Evolutionary conservation across 2,888 invertebrate species (phyloP).

Genomic region (Phalera bucephala): DNA sequence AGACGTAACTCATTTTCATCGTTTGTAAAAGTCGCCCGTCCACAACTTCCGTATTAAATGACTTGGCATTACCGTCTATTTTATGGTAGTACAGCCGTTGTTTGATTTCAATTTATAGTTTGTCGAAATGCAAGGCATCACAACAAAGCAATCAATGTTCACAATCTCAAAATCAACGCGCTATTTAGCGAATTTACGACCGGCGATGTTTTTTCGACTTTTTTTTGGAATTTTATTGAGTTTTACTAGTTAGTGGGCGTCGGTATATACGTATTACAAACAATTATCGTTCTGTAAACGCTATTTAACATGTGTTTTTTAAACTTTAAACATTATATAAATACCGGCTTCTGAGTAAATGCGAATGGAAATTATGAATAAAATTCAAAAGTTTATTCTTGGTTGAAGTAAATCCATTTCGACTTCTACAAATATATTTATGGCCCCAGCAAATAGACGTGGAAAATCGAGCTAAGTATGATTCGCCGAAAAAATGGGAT

Average conservation of each 20-base stretch:
- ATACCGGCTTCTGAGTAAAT: background rate
- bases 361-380: too few relatives aligned
- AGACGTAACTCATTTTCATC: too few relatives aligned
- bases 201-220: background rate
- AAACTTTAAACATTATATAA: too few relatives aligned
- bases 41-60: constrained; percentile 18
- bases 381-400: too few relatives aligned
- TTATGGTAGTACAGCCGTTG: constrained; percentile 22
- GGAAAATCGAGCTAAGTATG: too few relatives aligned
- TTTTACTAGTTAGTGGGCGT: background rate
- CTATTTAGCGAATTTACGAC: background rate
- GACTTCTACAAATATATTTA: too few relatives aligned
- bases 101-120: constrained; percentile 28
- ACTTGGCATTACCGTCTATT: constrained; percentile 17
- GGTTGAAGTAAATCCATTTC: too few relatives aligned
- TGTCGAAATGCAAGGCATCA: background rate
- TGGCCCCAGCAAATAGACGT: too few relatives aligned
- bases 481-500: too few relatives aligned
- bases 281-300: background rate
- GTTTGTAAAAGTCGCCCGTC: constrained; percentile 17
- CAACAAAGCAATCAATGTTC: constrained; percentile 5
- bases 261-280: background rate
- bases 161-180: background rate
- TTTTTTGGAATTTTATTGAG: background rate
- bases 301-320: background rate